Evolutionary conservation across 1,140 invertebrate genomes (phyloP), one percentile per base, ranked within the genome.

Genomic region (Chelonus insularis): DNA sequence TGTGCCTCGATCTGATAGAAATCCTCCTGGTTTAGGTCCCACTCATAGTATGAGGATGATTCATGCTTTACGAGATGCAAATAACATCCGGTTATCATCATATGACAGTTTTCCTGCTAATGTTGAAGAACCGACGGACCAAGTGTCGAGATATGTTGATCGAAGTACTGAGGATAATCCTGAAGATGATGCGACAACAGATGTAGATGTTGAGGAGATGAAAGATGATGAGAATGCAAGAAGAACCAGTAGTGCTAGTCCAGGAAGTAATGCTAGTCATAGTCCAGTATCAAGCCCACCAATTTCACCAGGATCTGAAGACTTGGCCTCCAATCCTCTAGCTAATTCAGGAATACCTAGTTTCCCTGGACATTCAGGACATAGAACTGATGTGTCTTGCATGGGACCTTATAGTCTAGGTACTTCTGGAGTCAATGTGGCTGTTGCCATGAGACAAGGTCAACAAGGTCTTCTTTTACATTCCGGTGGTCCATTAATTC

Each of bases 261-360:
- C 78, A 0, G 79, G 77, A 4, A 79, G 78, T 11, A 79, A 80
- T 62, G 70, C 65, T 0, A 79, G 74, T 55, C 67, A 67, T 3
- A 81, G 78, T 64, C 75, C 73, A 0, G 57, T 67, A n/a, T 77
- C 71, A 0, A 81, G 79, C 61, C 78, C 79, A 0, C 76, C 76
- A 4, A 80, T 81, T 52, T 81, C 79, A 0, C 77, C 78, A 0
- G 75, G 77, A 1, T 81, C 75, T 8, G 79, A 79, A 29, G 77
- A 80, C 23, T 71, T 74, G 0, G 64, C 20, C 1, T 21, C 59
- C 0, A 61, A 55, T 55, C 18, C 41, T 4, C 18, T 61, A 8
- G 16, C 11, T 32, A 43, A 55, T 21, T 55, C 54, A 45, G 67
- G 6, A 69, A 71, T 65, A 8, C 59, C 63, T 6, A 55, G 59